Percentiles rank a stretch among this genome's conserved stretches.
These are phyloP conservation scores for Lophura nycthemera DNA, from an alignment of 2,113 vertebrate species.

Conservation along the genomic window DNA sequence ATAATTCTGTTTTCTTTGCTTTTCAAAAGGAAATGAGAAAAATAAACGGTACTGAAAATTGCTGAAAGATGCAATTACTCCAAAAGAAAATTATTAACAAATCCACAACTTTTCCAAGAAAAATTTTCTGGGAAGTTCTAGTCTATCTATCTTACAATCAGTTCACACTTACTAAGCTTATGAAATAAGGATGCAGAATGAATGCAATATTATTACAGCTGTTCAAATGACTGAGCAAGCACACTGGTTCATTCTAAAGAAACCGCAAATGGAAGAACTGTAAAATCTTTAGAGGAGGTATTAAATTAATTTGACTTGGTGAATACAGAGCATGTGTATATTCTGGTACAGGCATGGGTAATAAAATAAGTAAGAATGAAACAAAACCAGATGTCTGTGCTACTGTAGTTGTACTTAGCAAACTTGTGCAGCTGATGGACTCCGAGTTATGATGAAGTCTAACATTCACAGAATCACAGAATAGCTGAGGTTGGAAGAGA, in stretches of 20 bases:
- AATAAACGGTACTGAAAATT: not conserved
- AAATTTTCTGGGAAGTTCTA: not conserved
- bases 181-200: not conserved
- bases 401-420: not conserved
- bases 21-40: not conserved
- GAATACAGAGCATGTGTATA: not conserved
- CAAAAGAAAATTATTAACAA: not conserved
- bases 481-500: no score
- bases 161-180: not conserved
- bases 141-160: not conserved
- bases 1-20: not conserved
- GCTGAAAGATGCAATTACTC: not conserved
- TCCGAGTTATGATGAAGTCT: not conserved
- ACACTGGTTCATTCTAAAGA: conserved; percentile 44
- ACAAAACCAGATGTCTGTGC: not conserved
- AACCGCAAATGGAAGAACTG: not conserved
- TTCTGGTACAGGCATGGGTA: not conserved
- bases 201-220: conserved; percentile 52
- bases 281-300: not conserved
- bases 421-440: not conserved
- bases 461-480: not conserved
- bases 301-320: not conserved
- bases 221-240: not conserved
- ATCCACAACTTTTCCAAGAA: not conserved
- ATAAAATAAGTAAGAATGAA: not conserved